Evolutionary conservation across 2,113 vertebrate species (phyloP).

Genomic region (Semnopithecus entellus): DNA sequence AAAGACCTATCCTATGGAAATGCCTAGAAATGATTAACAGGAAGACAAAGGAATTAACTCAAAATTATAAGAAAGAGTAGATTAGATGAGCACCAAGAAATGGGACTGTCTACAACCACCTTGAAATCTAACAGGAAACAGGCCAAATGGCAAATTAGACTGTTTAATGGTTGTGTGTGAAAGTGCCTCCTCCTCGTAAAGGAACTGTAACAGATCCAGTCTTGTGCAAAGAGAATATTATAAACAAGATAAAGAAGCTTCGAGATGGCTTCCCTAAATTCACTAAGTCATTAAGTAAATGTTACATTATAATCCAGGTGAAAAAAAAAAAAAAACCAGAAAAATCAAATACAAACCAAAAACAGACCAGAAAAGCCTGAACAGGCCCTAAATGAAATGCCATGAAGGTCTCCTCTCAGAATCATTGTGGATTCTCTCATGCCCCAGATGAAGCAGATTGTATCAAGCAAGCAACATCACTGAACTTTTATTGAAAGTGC

Average conservation of each 20-base stretch:
- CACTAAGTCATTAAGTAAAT: background rate
- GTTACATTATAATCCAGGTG: background rate
- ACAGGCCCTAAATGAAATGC: background rate
- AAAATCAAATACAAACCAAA: background rate
- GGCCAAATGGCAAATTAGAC: background rate
- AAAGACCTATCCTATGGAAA: background rate
- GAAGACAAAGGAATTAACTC: background rate
- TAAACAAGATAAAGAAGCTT: background rate
- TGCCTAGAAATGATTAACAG: background rate
- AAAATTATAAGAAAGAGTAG: background rate
- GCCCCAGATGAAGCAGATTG: background rate
- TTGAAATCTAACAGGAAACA: slow-evolving; percentile 2
- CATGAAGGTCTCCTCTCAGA: background rate
- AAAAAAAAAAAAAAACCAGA: background rate
- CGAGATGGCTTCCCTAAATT: background rate
- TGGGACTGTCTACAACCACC: background rate
- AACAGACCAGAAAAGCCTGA: background rate
- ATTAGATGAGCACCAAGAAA: background rate
- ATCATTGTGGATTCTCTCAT: background rate
- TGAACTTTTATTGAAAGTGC: background rate
- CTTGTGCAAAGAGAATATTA: slow-evolving; percentile 8
- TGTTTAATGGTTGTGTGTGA: background rate
- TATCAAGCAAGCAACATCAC: background rate
- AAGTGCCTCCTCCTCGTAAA: background rate
- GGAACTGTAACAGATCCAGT: background rate